These are phyloP conservation scores for Mantis religiosa DNA, from an alignment of 2,888 invertebrate species.

Conservation along the genomic window DNA sequence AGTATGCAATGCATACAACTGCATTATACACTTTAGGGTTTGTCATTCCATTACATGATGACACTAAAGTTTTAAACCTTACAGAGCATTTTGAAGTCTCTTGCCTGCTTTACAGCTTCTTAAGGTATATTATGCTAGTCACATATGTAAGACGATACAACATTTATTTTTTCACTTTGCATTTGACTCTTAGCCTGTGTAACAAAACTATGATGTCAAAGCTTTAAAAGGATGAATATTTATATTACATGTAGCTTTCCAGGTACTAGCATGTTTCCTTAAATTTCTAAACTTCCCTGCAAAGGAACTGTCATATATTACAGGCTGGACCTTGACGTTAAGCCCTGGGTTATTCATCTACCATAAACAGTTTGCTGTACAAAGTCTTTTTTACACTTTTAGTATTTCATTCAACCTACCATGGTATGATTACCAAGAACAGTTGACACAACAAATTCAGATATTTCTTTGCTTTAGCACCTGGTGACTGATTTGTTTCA, in stretches of 20 bases:
- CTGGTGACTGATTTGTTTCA: no score
- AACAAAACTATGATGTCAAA: neutral
- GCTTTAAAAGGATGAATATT: neutral
- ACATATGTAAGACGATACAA: neutral
- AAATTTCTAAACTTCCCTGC: neutral
- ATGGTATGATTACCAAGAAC: neutral
- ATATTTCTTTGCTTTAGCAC: no score
- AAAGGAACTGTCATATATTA: neutral
- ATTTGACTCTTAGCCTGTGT: neutral
- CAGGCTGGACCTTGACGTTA: neutral
- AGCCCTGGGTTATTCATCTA: neutral
- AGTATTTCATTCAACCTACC: neutral
- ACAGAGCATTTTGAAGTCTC: neutral
- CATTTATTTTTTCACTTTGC: neutral
- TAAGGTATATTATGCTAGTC: neutral
- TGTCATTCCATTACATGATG: neutral
- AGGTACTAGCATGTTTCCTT: neutral
- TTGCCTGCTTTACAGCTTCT: neutral
- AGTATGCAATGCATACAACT: neutral
- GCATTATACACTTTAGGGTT: neutral
- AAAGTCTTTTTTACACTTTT: neutral
- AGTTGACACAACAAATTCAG: neutral
- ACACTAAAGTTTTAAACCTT: neutral
- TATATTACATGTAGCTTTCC: neutral
- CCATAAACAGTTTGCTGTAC: constrained; percentile 6